Percentiles rank a stretch among this genome's conserved stretches.
These are phyloP conservation scores for Proisotoma minuta DNA, from an alignment of 2,888 invertebrate genomes.

Conservation along the genomic window DNA sequence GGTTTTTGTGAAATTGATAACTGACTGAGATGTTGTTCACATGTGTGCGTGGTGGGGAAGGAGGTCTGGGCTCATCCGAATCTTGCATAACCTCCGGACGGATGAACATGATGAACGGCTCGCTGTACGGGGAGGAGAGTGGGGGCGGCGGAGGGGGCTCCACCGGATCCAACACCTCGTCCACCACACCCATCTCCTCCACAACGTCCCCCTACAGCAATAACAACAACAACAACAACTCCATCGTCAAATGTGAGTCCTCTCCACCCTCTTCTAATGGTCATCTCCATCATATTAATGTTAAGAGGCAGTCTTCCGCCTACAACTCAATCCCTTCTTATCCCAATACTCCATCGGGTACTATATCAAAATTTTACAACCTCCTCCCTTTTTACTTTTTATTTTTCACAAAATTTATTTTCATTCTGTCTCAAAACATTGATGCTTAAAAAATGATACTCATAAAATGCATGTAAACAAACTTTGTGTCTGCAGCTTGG, in stretches of 20 bases:
- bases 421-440: not conserved
- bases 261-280: conserved; percentile 24
- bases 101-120: conserved; percentile 47
- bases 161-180: conserved; percentile 39
- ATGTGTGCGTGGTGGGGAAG: conserved; percentile 47
- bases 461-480: not conserved
- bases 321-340: too few species aligned
- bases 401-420: not conserved
- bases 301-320: too few species aligned
- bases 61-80: conserved; percentile 35
- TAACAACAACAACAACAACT: conserved; percentile 38
- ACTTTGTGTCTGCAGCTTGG: conserved; percentile 34
- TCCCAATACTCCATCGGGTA: not conserved
- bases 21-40: conserved; percentile 48
- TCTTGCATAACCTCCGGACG: conserved; percentile 34
- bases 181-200: conserved; percentile 45
- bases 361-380: not conserved
- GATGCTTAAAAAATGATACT: not conserved
- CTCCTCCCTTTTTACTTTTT: conserved; percentile 8
- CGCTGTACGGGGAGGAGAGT: conserved; percentile 44
- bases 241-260: conserved; percentile 42
- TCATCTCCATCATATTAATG: conserved; percentile 6
- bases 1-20: too few species aligned
- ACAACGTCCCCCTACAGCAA: conserved; percentile 41
- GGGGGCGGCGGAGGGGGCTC: conserved; percentile 32